These are phyloP conservation scores for Phrynocephalus versicolor DNA, from an alignment of 2,113 vertebrate genomes.

Conservation along the genomic window DNA sequence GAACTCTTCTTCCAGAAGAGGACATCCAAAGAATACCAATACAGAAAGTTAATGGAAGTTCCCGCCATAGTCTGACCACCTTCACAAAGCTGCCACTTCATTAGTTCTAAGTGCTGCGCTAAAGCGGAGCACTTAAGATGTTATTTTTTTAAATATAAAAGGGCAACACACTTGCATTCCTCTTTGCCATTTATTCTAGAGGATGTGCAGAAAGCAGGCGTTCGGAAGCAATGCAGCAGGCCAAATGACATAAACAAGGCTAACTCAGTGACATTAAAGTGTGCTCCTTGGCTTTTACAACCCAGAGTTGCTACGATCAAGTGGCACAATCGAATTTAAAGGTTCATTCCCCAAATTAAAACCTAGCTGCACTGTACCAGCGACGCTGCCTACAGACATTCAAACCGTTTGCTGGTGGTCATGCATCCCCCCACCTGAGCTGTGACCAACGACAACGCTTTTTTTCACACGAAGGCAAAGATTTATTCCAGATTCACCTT, in stretches of 20 bases:
- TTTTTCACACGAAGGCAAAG: conserved; percentile 15
- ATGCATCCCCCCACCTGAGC: conserved; percentile 33
- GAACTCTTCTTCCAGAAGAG: neutral
- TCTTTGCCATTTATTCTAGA: neutral
- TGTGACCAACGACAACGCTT: conserved; percentile 15
- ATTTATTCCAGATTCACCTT: neutral
- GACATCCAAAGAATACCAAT: neutral
- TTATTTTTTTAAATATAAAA: neutral
- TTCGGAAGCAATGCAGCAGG: neutral
- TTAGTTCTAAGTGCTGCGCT: conserved; percentile 26
- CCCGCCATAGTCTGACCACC: neutral
- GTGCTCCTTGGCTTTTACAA: conserved; percentile 29
- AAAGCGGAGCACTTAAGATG: conserved; percentile 20
- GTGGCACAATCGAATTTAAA: conserved; percentile 44
- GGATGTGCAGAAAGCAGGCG: conserved; percentile 8
- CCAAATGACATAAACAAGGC: conserved; percentile 39
- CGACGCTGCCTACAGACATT: conserved; percentile 19
- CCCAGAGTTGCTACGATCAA: conserved; percentile 4
- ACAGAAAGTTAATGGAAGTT: conserved; percentile 36
- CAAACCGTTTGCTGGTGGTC: conserved; percentile 33
- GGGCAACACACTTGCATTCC: neutral
- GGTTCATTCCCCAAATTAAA: conserved; percentile 47
- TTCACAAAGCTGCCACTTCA: conserved; percentile 19
- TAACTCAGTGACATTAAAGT: neutral
- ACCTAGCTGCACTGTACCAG: conserved; percentile 29